A percentile compares a stretch with the other conserved stretches of the same genome.
These are phyloP conservation scores for Agapornis roseicollis DNA, from an alignment of 2,113 vertebrate species.

Conservation along the genomic window DNA sequence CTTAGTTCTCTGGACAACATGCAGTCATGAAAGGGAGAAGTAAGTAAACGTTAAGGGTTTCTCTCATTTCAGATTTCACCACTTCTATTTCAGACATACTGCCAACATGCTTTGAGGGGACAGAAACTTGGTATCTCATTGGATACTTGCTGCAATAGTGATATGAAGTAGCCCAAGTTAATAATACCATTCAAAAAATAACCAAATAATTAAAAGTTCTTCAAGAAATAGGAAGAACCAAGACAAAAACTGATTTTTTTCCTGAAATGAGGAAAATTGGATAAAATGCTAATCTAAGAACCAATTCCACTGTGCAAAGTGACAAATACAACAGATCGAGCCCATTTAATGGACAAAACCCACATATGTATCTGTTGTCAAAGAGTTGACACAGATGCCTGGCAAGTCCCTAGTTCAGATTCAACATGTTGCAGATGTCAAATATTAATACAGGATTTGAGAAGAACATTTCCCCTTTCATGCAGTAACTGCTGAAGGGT, in stretches of 20 bases:
- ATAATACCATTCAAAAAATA: neutral
- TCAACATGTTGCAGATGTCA: neutral
- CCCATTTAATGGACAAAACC: neutral
- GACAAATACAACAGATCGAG: neutral
- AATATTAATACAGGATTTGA: neutral
- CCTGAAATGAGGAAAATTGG: neutral
- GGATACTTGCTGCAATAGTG: neutral
- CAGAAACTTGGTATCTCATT: neutral
- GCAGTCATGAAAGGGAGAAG: constrained; percentile 23
- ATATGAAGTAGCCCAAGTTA: neutral
- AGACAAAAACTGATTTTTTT: neutral
- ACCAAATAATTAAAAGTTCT: neutral
- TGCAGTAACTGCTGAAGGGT: neutral
- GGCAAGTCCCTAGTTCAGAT: neutral
- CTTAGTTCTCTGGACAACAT: constrained; percentile 29
- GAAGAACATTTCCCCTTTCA: neutral
- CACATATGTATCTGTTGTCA: neutral
- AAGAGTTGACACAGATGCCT: neutral
- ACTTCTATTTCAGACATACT: constrained; percentile 11
- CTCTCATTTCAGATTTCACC: constrained; percentile 43
- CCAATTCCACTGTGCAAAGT: neutral
- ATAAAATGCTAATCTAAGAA: neutral
- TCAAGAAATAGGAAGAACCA: neutral
- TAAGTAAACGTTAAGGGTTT: neutral
- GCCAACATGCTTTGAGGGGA: neutral